A percentile compares a stretch with the other conserved stretches of the same genome.
Evolutionary conservation across 2,888 invertebrate genomes (phyloP).

Genomic region (Acleris sparsana): DNA sequence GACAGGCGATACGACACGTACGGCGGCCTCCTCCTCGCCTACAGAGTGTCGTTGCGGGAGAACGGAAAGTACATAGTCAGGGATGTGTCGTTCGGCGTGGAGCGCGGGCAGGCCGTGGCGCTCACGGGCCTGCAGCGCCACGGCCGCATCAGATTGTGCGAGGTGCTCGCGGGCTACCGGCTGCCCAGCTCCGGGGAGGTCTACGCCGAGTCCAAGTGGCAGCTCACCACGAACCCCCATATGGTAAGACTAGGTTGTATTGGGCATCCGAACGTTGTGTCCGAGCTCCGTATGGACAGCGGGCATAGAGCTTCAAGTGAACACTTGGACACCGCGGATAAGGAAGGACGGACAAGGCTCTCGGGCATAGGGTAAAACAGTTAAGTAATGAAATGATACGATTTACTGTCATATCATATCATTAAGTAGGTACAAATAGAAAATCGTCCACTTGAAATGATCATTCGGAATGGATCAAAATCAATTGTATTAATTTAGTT

Average conservation of each 20-base stretch:
- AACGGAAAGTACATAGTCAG: conserved; percentile 47
- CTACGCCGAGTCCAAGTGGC: conserved; percentile 61
- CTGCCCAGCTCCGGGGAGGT: conserved; percentile 53
- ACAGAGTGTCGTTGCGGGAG: conserved; percentile 48
- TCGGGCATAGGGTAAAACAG: no score
- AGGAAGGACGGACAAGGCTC: no score
- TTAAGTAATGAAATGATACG: no score
- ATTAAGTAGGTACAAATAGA: no score
- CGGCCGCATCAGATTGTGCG: conserved; percentile 56
- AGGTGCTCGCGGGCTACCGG: conserved; percentile 60
- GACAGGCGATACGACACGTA: conserved; percentile 53
- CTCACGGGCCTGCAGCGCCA: conserved; percentile 61
- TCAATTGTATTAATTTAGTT: no score
- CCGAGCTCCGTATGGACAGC: no score
- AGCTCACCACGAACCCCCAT: conserved; percentile 49
- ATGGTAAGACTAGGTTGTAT: conserved; percentile 44
- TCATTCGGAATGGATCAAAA: no score
- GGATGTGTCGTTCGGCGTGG: conserved; percentile 60
- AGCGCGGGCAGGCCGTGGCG: conserved; percentile 63
- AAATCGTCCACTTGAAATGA: no score
- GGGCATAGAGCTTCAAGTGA: no score
- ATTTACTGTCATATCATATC: no score
- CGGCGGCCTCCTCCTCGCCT: conserved; percentile 61
- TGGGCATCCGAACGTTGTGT: no score
- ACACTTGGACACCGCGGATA: no score